Percentiles rank a stretch among this genome's conserved stretches.
These are phyloP conservation scores for Entelurus aequoreus DNA, from an alignment of 2,113 vertebrate species.

Conservation along the genomic window DNA sequence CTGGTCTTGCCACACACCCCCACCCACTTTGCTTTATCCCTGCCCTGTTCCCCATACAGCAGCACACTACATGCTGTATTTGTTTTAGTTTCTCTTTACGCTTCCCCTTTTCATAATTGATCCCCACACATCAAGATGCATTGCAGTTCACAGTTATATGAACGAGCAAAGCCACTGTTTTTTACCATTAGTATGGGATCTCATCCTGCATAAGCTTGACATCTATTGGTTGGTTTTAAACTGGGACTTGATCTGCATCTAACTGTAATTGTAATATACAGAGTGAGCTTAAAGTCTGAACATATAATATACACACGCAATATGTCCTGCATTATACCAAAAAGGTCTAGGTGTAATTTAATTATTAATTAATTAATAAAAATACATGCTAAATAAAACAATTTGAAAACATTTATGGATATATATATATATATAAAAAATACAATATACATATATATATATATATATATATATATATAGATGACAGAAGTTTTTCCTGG, in stretches of 20 bases:
- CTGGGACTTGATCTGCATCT: conserved; percentile 57
- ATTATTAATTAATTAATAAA: no score
- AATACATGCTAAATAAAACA: no score
- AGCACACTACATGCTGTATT: conserved; percentile 42
- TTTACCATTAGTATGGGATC: conserved; percentile 49
- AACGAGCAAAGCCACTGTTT: conserved; percentile 65
- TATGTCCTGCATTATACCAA: no score
- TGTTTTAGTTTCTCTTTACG: conserved; percentile 24
- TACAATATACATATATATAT: no score
- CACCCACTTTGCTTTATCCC: conserved; percentile 48
- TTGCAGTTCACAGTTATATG: conserved; percentile 64
- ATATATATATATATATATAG: no score
- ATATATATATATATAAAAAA: no score
- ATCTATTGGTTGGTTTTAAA: conserved; percentile 61
- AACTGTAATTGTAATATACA: conserved; percentile 12
- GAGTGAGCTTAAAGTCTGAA: no score
- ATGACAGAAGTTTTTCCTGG: no score
- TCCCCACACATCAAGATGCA: conserved; percentile 66
- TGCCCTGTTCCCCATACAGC: conserved; percentile 27
- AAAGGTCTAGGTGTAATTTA: no score
- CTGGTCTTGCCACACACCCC: conserved; percentile 53
- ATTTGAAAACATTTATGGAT: no score
- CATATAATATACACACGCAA: no score
- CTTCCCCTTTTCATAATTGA: conserved; percentile 51
- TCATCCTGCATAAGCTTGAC: conserved; percentile 56